Evolutionary conservation across 2,888 invertebrate species (phyloP).

Genomic region (Cistogaster globosa): DNA sequence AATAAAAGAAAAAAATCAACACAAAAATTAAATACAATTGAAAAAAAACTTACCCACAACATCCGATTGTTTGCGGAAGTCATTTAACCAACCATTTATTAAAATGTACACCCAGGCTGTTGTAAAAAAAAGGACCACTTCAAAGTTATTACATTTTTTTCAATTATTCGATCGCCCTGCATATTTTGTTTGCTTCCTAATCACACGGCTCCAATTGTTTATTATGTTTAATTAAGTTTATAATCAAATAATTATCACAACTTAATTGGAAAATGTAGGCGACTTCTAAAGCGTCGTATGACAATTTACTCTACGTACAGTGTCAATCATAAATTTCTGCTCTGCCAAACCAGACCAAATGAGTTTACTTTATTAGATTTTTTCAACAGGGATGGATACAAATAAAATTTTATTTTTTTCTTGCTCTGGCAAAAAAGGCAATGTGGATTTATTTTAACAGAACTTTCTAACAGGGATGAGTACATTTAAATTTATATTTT

Average conservation of each 20-base stretch:
- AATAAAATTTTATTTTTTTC: no score
- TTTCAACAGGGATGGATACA: no score
- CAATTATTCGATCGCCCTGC: background rate
- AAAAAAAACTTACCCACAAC: slow-evolving; percentile 35
- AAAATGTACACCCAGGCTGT: background rate
- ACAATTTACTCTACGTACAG: slow-evolving; percentile 17
- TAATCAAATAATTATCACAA: slow-evolving; percentile 43
- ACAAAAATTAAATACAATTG: slow-evolving; percentile 8
- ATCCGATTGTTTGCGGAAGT: slow-evolving; percentile 48
- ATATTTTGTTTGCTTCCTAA: background rate
- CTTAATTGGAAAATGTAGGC: background rate
- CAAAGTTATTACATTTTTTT: background rate
- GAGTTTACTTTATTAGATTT: no score
- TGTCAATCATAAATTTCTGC: background rate
- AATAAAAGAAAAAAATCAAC: background rate
- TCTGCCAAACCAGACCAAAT: background rate
- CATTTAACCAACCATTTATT: background rate
- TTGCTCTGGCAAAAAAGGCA: background rate
- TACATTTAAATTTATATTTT: no score
- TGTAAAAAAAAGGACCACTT: background rate
- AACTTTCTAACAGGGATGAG: background rate
- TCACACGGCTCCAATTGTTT: slow-evolving; percentile 8
- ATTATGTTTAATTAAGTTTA: slow-evolving; percentile 28
- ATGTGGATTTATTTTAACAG: background rate
- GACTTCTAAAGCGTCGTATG: background rate